Conservation (phyloP, 2,888 invertebrate species). For the Mesorhabditis spiculigera region DNA sequence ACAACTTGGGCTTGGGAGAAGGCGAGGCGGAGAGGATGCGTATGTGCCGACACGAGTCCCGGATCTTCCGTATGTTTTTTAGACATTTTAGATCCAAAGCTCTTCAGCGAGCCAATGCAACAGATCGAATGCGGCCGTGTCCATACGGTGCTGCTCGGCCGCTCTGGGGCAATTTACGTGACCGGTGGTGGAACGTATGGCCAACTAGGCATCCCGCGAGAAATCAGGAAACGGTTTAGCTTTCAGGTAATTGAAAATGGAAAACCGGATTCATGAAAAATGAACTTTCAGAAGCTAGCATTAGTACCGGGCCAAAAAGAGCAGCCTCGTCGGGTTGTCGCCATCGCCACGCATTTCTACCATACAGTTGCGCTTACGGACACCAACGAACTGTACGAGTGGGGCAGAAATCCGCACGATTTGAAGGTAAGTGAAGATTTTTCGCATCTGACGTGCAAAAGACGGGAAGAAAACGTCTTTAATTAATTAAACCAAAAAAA, state of each 20-base stretch:
- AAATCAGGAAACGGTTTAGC: slow-evolving; percentile 30
- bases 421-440: slow-evolving; percentile 25
- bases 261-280: neutral
- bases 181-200: slow-evolving; percentile 35
- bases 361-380: slow-evolving; percentile 45
- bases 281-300: neutral
- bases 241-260: slow-evolving; percentile 13
- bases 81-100: neutral
- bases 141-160: slow-evolving; percentile 33
- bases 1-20: slow-evolving; percentile 38
- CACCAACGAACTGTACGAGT: slow-evolving; percentile 34
- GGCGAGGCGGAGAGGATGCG: slow-evolving; percentile 9
- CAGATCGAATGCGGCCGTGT: slow-evolving; percentile 35
- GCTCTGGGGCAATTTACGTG: slow-evolving; percentile 22
- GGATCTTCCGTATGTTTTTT: slow-evolving; percentile 15
- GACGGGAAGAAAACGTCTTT: too few species aligned
- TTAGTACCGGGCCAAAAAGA: neutral
- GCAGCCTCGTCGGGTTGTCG: slow-evolving; percentile 12
- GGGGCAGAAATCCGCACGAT: slow-evolving; percentile 52
- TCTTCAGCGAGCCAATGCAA: slow-evolving; percentile 13
- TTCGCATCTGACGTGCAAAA: neutral
- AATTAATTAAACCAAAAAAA: too few species aligned
- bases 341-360: slow-evolving; percentile 37
- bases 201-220: slow-evolving; percentile 31
- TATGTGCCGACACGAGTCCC: slow-evolving; percentile 22